Evolutionary conservation across 1,140 invertebrate genomes (phyloP).

Genomic region (Zaprionus inermis): DNA sequence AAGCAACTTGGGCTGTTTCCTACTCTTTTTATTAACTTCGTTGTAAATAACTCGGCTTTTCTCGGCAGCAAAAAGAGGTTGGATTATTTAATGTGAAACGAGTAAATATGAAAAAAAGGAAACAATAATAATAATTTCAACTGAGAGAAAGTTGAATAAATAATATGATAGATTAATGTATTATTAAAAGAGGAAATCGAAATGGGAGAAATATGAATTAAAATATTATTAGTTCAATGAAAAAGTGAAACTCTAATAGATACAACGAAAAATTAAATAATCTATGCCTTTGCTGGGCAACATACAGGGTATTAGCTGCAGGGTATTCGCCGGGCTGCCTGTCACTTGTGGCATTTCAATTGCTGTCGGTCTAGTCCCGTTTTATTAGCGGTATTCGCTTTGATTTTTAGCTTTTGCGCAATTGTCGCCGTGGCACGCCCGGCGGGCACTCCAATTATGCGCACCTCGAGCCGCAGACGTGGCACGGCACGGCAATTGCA

Average conservation of each 20-base stretch:
- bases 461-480: not conserved
- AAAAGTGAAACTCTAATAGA: not conserved
- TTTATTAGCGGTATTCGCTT: conserved; percentile 5
- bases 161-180: not conserved
- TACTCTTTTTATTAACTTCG: no score
- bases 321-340: not conserved
- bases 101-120: not conserved
- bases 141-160: not conserved
- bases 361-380: not conserved
- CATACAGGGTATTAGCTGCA: no score
- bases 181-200: not conserved
- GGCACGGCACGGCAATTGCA: not conserved
- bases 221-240: not conserved
- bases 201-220: not conserved
- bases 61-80: not conserved
- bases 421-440: not conserved
- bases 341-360: not conserved
- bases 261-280: no score
- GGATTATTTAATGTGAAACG: not conserved
- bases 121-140: not conserved
- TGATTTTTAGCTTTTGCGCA: conserved; percentile 1
- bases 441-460: conserved; percentile 16
- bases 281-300: no score
- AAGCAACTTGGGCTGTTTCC: no score
- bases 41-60: not conserved